Conservation (phyloP, 2,797 vertebrate species). For the Calcarius lapponicus region DNA sequence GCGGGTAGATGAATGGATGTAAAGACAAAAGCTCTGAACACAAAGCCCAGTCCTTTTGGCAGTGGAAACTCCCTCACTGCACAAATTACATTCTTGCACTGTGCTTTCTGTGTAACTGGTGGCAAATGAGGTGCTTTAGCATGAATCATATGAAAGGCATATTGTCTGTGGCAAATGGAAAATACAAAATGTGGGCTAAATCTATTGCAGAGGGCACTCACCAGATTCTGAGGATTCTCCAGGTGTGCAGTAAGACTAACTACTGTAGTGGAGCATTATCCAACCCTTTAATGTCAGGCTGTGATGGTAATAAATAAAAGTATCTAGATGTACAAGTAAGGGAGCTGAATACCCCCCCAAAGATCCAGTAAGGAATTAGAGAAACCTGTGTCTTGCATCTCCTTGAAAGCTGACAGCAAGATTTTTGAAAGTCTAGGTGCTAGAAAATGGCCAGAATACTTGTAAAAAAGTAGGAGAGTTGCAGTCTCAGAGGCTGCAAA, state of each 20-base stretch:
- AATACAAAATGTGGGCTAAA: background rate
- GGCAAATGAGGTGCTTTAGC: background rate
- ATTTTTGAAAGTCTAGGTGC: background rate
- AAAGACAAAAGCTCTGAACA: background rate
- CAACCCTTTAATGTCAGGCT: background rate
- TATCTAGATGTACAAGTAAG: background rate
- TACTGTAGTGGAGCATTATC: background rate
- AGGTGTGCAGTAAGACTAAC: background rate
- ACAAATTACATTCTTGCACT: background rate
- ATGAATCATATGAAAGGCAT: background rate
- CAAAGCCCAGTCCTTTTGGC: background rate
- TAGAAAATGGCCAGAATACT: background rate
- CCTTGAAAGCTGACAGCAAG: background rate
- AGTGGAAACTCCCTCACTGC: background rate
- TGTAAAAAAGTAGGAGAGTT: background rate
- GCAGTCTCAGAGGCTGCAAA: background rate
- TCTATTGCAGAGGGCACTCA: background rate
- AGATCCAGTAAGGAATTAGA: background rate
- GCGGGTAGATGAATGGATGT: background rate
- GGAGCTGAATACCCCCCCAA: background rate
- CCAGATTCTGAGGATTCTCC: background rate
- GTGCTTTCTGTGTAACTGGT: background rate
- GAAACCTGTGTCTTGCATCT: background rate
- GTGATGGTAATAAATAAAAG: background rate
- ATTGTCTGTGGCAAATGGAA: background rate